A percentile compares a stretch with the other conserved stretches of the same genome.
Evolutionary conservation across 2,113 vertebrate genomes (phyloP).

Genomic region (Rutilus rutilus): DNA sequence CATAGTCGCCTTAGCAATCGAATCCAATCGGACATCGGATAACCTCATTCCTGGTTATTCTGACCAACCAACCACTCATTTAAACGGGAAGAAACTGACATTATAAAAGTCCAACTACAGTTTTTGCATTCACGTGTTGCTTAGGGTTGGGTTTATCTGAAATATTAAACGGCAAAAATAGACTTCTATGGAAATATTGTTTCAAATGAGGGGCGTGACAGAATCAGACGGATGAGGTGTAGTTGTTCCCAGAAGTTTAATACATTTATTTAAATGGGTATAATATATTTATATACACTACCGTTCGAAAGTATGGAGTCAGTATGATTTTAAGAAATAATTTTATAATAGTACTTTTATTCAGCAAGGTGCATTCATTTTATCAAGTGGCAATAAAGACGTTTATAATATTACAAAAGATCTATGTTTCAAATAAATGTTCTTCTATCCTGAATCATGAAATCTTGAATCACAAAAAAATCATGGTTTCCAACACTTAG

Average conservation of each 20-base stretch:
- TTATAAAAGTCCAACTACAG: not conserved
- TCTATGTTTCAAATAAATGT: not conserved
- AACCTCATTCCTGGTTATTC: not conserved
- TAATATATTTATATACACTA: too few species aligned
- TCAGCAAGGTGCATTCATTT: not conserved
- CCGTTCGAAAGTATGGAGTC: not conserved
- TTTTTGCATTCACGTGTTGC: not conserved
- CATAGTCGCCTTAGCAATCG: not conserved
- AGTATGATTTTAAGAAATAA: not conserved
- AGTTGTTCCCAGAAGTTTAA: too few species aligned
- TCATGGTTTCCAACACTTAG: too few species aligned
- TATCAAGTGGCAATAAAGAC: not conserved
- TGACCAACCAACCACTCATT: not conserved
- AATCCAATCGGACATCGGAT: not conserved
- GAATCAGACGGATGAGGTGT: not conserved
- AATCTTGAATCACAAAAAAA: too few species aligned
- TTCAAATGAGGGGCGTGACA: not conserved
- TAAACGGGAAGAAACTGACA: not conserved
- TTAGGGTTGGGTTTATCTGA: not conserved
- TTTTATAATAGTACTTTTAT: not conserved
- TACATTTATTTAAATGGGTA: too few species aligned
- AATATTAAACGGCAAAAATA: not conserved
- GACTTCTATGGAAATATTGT: not conserved
- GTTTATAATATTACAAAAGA: not conserved
- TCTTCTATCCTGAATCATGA: not conserved